Evolutionary conservation across 2,113 vertebrate species (phyloP).

Genomic region (Egretta garzetta): DNA sequence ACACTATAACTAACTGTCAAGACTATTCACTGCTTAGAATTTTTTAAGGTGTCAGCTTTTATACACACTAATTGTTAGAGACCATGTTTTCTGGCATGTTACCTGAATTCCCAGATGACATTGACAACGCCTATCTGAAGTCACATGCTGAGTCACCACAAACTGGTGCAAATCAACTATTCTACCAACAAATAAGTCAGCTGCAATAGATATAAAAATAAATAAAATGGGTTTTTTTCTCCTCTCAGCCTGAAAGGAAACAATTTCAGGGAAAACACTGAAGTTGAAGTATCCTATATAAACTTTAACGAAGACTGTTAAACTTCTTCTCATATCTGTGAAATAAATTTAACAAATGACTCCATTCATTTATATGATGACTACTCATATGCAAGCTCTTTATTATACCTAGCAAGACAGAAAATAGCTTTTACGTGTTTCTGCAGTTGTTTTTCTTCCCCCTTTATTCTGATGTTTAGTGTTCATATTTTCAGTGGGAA

Average conservation of each 20-base stretch:
- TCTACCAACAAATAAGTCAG: neutral
- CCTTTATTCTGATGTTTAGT: slow-evolving; percentile 50
- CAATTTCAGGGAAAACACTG: slow-evolving; percentile 2
- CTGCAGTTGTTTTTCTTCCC: slow-evolving; percentile 54
- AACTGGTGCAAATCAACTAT: neutral
- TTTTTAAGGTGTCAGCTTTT: neutral
- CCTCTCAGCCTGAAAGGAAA: neutral
- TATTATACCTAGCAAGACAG: slow-evolving; percentile 65
- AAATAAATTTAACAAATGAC: slow-evolving; percentile 67
- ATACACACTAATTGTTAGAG: neutral
- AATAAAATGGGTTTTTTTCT: neutral
- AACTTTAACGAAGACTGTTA: slow-evolving; percentile 60
- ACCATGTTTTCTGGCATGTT: neutral
- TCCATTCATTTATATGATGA: slow-evolving; percentile 71
- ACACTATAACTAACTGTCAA: neutral
- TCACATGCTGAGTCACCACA: neutral
- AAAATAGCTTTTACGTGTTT: slow-evolving; percentile 65
- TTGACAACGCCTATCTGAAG: neutral
- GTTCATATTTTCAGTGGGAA: slow-evolving; percentile 55
- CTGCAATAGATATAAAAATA: neutral
- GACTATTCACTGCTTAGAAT: neutral
- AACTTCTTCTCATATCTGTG: slow-evolving; percentile 38
- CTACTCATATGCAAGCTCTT: slow-evolving; percentile 69
- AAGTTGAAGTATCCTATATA: neutral
- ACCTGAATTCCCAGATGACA: neutral